These are phyloP conservation scores for Aphelenchoides besseyi DNA, from an alignment of 1,140 invertebrate species.

Conservation along the genomic window DNA sequence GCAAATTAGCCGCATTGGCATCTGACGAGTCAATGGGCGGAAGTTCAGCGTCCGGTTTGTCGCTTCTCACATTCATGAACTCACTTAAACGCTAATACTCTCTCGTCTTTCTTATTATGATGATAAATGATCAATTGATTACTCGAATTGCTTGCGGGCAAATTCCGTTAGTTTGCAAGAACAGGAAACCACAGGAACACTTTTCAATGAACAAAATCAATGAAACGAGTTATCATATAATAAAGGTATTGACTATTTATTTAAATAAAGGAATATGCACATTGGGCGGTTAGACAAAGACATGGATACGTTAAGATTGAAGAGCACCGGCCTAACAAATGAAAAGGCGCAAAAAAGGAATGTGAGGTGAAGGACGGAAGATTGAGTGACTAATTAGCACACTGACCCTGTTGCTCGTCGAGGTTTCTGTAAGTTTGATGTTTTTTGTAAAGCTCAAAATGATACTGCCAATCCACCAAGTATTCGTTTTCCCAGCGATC, in stretches of 20 bases:
- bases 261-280: neutral
- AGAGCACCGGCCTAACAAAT: neutral
- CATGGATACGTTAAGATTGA: neutral
- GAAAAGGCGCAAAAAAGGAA: neutral
- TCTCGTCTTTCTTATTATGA: neutral
- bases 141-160: neutral
- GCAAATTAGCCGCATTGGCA: neutral
- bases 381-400: neutral
- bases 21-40: neutral
- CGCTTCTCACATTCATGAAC: conserved; percentile 16
- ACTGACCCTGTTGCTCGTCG: conserved; percentile 27
- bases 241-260: too few relatives aligned
- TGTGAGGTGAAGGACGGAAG: neutral
- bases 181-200: too few relatives aligned
- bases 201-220: too few relatives aligned
- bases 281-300: neutral
- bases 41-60: neutral
- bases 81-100: conserved; percentile 9
- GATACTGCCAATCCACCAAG: conserved; percentile 65
- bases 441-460: conserved; percentile 64
- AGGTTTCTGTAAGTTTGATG: conserved; percentile 49
- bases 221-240: too few relatives aligned
- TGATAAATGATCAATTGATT: neutral
- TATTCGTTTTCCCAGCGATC: conserved; percentile 66
- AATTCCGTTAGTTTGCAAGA: neutral